These are phyloP conservation scores for Maconellicoccus hirsutus DNA, from an alignment of 1,140 invertebrate species.

Conservation along the genomic window DNA sequence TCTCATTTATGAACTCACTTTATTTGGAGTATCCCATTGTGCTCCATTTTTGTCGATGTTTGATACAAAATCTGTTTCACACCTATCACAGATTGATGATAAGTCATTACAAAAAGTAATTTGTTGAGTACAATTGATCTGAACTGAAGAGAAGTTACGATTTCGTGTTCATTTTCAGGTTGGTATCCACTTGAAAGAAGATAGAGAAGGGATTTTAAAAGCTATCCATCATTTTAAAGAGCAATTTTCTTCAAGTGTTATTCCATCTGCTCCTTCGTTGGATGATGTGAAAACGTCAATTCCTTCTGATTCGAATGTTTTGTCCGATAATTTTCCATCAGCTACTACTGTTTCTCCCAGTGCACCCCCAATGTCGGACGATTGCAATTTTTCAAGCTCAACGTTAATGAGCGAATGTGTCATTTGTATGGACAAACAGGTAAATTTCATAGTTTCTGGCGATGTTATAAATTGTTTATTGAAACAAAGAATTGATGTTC, in stretches of 20 bases:
- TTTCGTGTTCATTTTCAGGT: neutral
- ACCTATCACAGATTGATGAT: neutral
- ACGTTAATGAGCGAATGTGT: neutral
- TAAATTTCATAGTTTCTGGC: neutral
- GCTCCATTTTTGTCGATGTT: neutral
- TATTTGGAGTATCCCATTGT: slow-evolving; percentile 5
- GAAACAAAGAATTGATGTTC: too few relatives aligned
- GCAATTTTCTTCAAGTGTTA: neutral
- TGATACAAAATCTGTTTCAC: neutral
- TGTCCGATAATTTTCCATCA: neutral
- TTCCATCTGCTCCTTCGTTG: neutral
- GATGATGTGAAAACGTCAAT: neutral
- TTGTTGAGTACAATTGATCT: neutral
- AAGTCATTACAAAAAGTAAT: neutral
- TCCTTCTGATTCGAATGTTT: neutral
- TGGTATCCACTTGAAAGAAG: neutral
- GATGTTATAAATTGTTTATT: too few relatives aligned
- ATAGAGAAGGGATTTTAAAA: neutral
- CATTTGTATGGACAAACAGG: neutral
- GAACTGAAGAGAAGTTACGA: too few relatives aligned
- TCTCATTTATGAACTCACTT: neutral
- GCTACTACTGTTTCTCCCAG: neutral
- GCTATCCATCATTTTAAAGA: neutral
- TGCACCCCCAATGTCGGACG: neutral
- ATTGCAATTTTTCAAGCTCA: neutral